A percentile compares a stretch with the other conserved stretches of the same genome.
Conservation (phyloP, 2,113 vertebrate species). For the Chlorodrepanis virens region DNA sequence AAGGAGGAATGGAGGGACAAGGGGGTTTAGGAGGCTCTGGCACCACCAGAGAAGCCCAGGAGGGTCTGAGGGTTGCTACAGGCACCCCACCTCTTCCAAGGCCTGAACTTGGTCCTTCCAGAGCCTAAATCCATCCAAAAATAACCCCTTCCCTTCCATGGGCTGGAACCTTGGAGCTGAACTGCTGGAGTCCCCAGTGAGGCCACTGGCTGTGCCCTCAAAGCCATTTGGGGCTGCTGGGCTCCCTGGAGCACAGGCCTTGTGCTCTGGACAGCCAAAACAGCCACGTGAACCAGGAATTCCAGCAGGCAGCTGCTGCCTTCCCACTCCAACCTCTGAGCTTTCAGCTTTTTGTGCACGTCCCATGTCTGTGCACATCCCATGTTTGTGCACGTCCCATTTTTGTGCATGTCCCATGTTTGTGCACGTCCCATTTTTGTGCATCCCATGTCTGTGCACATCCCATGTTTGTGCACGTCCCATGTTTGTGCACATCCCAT, state of each 20-base stretch:
- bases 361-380: neutral
- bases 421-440: no score
- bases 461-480: no score
- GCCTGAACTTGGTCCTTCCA: neutral
- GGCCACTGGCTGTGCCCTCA: neutral
- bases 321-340: rapidly evolving
- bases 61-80: neutral
- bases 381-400: no score
- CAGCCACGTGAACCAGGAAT: rapidly evolving
- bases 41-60: neutral
- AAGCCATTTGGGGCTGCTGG: neutral
- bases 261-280: neutral
- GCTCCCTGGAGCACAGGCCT: neutral
- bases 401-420: no score
- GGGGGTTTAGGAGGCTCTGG: neutral
- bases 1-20: neutral
- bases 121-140: neutral
- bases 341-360: neutral
- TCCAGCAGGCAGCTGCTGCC: neutral
- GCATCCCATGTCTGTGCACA: no score
- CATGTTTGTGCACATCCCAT: no score
- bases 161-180: neutral
- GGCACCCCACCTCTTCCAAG: neutral
- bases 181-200: rapidly evolving
- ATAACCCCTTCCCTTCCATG: neutral